Evolutionary conservation across 2,888 invertebrate species (phyloP), one percentile per base, ranked within the genome.

Genomic region (Ryuthela nishihirai): DNA sequence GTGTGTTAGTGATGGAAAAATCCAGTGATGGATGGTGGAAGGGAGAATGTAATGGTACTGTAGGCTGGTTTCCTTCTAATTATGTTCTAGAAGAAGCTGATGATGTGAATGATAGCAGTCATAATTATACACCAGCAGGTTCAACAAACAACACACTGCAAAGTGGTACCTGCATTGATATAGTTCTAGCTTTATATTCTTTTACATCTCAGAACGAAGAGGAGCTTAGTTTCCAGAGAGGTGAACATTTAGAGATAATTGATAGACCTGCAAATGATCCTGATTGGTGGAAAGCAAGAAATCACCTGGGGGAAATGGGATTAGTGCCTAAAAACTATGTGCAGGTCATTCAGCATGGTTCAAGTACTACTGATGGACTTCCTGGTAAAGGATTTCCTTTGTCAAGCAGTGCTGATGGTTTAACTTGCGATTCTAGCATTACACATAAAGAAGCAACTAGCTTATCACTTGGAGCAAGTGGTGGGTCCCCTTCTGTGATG

Each of bases 1-100:
- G 89, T 69, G 93, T 99, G 67, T 81, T 88, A 63, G 98, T 99
- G 67, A 79, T 98, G 66, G 98, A 99, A 78, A 98, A 98, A 78
- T 95, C 94, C 70, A 94, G 94, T 68, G 99, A 99, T 76, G 95
- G 91, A 60, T 99, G 99, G 99, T 99, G 99, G 99, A 83, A 95
- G 71, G 99, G 98, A 45, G 71, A 74, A 64, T 58, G 52, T 34
- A 65, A 68, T 43, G 71, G 80, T 46, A 77, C 79, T 42, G 80
- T 82, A 17, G 88, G 88, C 15, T 94, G 99, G 99, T 99, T 98
- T 75, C 99, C 99, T 10, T 95, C 95, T 47, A 99, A 99, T 78
- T 99, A 99, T 77, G 98, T 67, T 23, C 40, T 59, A 12, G 67
- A 67, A 49, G 65, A 65, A 40, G 47, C 42, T 18, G 62, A 62